Conservation (phyloP, 2,888 invertebrate species). For the Synergus itoensis region DNA sequence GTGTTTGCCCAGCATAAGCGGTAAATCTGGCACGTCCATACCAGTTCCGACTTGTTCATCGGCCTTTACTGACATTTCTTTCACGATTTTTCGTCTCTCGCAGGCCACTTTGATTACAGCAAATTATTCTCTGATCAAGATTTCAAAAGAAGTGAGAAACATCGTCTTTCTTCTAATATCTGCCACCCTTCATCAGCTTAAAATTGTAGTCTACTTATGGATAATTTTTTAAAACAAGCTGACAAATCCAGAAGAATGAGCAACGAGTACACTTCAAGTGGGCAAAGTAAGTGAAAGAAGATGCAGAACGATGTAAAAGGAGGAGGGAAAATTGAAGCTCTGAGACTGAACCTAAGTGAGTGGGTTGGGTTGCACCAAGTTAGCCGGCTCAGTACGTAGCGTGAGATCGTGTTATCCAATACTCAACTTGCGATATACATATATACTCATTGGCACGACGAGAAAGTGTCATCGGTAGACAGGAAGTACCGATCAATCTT, state of each 20-base stretch:
- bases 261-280: constrained; percentile 31
- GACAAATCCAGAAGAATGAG: not conserved
- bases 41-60: constrained; percentile 22
- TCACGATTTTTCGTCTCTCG: constrained; percentile 4
- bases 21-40: constrained; percentile 30
- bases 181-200: not conserved
- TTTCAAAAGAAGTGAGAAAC: not conserved
- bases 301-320: constrained; percentile 27
- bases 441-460: constrained; percentile 2
- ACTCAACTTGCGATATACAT: constrained; percentile 36
- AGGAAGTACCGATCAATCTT: constrained; percentile 19
- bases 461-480: constrained; percentile 15
- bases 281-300: constrained; percentile 47
- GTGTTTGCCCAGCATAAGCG: constrained; percentile 27
- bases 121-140: constrained; percentile 7
- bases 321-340: constrained; percentile 40
- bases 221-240: not conserved
- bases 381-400: constrained; percentile 72
- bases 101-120: constrained; percentile 8
- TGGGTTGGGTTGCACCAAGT: constrained; percentile 75
- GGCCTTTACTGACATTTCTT: constrained; percentile 24
- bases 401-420: constrained; percentile 59
- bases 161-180: too few relatives aligned
- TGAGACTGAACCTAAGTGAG: constrained; percentile 61
- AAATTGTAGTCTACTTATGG: not conserved